Percentiles rank a stretch among this genome's conserved stretches.
These are phyloP conservation scores for Quadriops clusia DNA, from an alignment of 2,888 invertebrate species.

Conservation along the genomic window DNA sequence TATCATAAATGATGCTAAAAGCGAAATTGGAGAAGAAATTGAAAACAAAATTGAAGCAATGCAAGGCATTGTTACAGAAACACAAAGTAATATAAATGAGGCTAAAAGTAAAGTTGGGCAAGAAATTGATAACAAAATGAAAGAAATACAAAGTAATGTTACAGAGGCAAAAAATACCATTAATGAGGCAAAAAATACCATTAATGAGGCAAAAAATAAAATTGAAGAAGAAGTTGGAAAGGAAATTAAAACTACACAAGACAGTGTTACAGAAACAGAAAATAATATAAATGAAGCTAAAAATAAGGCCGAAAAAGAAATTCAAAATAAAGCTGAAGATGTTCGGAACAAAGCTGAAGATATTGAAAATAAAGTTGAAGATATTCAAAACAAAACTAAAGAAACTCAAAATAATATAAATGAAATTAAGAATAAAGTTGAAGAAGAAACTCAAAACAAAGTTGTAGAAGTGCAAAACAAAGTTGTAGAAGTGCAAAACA, in stretches of 20 bases:
- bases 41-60: not conserved
- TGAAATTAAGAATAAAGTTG: not conserved
- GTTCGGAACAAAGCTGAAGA: not conserved
- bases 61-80: not conserved
- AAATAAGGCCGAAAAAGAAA: not conserved
- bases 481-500: not conserved
- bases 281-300: not conserved
- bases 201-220: slow-evolving; percentile 4
- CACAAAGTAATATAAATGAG: not conserved
- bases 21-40: not conserved
- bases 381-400: not conserved
- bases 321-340: not conserved
- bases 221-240: slow-evolving; percentile 3
- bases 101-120: not conserved
- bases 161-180: not conserved
- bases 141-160: not conserved
- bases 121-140: not conserved
- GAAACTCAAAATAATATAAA: not conserved
- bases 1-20: not conserved
- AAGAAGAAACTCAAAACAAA: not conserved
- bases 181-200: not conserved
- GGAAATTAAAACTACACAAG: not conserved
- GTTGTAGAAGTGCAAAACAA: not conserved
- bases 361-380: not conserved
- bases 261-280: not conserved